Base-by-base conservation (phyloP, 2,113 vertebrate genomes). In the Abramis brama region DNA sequence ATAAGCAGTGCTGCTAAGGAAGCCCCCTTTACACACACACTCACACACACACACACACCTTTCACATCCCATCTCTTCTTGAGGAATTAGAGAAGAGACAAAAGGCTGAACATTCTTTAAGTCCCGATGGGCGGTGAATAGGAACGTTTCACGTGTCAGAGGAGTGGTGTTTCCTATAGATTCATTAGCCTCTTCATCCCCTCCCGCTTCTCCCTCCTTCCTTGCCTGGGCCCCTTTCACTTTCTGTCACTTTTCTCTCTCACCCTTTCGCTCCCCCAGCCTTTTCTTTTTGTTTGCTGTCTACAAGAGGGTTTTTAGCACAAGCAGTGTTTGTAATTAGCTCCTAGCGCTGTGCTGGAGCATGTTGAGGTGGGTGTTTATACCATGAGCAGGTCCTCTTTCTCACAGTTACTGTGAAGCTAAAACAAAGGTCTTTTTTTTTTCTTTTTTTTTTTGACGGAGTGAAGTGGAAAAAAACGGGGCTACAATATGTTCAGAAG, bases 161-260 rank as follows among this genome's bases (percentile, higher is more conserved):
- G 96, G 95, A 94, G 94, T 96, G 95, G 96, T 95, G 96, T 95
- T 97, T 97, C 97, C 96, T 96, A 97, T 97, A 96, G 97, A 98
- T 97, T 99, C 97, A 98, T 98, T 98, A 97, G 96, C 96, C 96
- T 97, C 95, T 96, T 95, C 95, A 93, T 93, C 93, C 95, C 94
- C 95, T 79, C 91, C 90, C 93, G 93, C 93, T 94, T 95, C 94
- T 93, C 92, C 50, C 68, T 21, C 6, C 66, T 73, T 83, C 50
- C 81, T 73, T 92, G 66, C 91, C 92, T 92, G 93, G 89, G 89
- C 86, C 95, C 92, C 94, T 96, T 94, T 96, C 95, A 93, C 91
- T 94, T 93, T 96, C 92, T 95, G 92, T 95, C 94, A 95, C 91
- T 90, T 94, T 94, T 95, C 96, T 96, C 94, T 95, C 92, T 94